These are phyloP conservation scores for Anguilla marmorata DNA, from an alignment of 2,797 vertebrate genomes.

Conservation along the genomic window DNA sequence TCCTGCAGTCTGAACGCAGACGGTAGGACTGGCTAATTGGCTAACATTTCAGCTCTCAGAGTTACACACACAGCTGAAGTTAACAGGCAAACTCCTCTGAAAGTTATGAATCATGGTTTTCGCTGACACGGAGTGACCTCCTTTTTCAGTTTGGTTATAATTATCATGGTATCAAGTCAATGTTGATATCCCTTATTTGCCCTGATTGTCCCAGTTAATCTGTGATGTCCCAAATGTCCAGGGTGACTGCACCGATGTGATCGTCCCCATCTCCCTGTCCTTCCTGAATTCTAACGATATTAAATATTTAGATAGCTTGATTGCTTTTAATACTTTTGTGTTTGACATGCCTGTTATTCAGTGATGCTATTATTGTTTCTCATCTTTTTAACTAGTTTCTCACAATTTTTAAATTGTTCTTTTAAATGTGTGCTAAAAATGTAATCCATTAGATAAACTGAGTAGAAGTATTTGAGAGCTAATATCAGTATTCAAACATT, in stretches of 20 bases:
- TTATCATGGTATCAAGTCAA: neutral
- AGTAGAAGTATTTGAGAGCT: neutral
- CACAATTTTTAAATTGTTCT: neutral
- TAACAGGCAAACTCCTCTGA: neutral
- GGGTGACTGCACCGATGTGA: neutral
- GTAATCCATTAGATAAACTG: neutral
- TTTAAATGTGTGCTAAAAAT: neutral
- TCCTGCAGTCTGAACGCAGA: neutral
- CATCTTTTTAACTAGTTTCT: neutral
- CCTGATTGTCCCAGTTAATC: neutral
- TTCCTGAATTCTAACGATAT: neutral
- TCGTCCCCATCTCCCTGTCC: neutral
- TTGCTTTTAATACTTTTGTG: neutral
- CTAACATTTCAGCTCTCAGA: neutral
- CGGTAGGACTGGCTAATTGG: neutral
- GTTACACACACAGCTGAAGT: neutral
- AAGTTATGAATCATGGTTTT: neutral
- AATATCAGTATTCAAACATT: neutral
- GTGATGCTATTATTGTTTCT: neutral
- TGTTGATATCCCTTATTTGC: neutral
- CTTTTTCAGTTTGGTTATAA: neutral
- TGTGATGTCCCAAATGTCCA: neutral
- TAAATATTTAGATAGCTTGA: neutral
- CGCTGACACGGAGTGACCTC: neutral
- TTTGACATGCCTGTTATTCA: neutral